These are phyloP conservation scores for Panzeria rudis DNA, from an alignment of 2,888 invertebrate species.

Conservation along the genomic window DNA sequence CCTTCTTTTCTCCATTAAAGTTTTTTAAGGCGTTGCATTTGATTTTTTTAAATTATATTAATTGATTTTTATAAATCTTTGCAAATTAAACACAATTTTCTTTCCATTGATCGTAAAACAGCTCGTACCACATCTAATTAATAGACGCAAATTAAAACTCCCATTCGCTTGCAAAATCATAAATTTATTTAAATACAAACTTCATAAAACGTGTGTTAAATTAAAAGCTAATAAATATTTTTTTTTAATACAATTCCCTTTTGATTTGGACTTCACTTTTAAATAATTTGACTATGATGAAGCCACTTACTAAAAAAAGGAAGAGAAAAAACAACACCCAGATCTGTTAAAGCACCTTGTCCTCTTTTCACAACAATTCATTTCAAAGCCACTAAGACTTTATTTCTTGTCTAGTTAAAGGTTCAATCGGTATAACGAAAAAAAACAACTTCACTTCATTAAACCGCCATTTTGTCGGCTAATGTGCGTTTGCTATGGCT, in stretches of 20 bases:
- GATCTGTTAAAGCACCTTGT: background rate
- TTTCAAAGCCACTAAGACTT: background rate
- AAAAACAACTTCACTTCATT: background rate
- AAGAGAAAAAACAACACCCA: background rate
- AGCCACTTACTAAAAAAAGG: background rate
- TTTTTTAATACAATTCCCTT: background rate
- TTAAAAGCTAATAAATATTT: background rate
- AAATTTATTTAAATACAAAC: background rate
- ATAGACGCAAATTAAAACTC: background rate
- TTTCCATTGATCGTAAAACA: background rate
- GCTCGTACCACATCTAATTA: background rate
- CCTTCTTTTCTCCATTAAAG: background rate
- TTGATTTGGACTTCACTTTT: background rate
- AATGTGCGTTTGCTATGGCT: background rate
- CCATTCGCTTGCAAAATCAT: background rate
- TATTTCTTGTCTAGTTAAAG: background rate
- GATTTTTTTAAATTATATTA: background rate
- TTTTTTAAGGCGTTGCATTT: background rate
- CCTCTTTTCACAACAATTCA: background rate
- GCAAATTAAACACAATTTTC: background rate
- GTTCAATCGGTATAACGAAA: background rate
- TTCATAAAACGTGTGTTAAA: no score
- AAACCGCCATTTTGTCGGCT: background rate
- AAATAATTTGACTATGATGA: background rate
- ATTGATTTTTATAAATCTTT: background rate